These are phyloP conservation scores for Nomada lathburiana DNA, from an alignment of 2,888 invertebrate species.

Conservation along the genomic window DNA sequence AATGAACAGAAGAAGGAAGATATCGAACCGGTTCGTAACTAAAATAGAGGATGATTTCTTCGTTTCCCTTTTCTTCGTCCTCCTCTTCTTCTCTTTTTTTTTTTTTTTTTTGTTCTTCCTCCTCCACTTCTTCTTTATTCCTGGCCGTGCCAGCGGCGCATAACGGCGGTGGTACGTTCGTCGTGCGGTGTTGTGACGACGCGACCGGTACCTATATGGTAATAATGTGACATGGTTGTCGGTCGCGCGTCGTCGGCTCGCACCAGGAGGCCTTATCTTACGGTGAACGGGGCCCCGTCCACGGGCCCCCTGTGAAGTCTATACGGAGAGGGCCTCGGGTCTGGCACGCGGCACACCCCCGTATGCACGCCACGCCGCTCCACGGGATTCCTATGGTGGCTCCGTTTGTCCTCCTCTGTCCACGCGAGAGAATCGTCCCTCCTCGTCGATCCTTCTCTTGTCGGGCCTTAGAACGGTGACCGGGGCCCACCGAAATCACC, in stretches of 20 bases:
- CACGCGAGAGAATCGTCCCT: conserved; percentile 22
- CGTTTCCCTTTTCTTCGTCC: conserved; percentile 31
- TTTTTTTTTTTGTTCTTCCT: not conserved
- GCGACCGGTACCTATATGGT: conserved; percentile 82
- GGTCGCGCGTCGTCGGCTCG: conserved; percentile 83
- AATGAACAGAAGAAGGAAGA: conserved; percentile 66
- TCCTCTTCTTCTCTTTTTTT: not conserved
- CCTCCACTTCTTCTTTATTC: not conserved
- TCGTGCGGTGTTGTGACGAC: conserved; percentile 81
- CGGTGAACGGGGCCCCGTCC: conserved; percentile 75
- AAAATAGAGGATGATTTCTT: conserved; percentile 68
- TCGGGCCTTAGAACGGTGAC: conserved; percentile 14
- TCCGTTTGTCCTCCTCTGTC: conserved; percentile 35
- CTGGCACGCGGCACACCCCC: conserved; percentile 83
- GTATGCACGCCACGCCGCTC: conserved; percentile 68
- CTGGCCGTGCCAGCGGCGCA: conserved; percentile 28
- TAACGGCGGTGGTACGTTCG: conserved; percentile 71
- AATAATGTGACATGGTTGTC: conserved; percentile 83
- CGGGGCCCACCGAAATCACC: conserved; percentile 49
- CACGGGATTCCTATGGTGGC: conserved; percentile 72
- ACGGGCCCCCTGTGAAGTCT: conserved; percentile 81
- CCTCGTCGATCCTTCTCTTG: not conserved
- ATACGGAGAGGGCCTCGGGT: conserved; percentile 75
- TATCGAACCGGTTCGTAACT: conserved; percentile 72
- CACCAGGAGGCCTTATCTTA: conserved; percentile 83